Conservation (phyloP, 1,140 invertebrate species). For the Drosophila pallidifrons region DNA sequence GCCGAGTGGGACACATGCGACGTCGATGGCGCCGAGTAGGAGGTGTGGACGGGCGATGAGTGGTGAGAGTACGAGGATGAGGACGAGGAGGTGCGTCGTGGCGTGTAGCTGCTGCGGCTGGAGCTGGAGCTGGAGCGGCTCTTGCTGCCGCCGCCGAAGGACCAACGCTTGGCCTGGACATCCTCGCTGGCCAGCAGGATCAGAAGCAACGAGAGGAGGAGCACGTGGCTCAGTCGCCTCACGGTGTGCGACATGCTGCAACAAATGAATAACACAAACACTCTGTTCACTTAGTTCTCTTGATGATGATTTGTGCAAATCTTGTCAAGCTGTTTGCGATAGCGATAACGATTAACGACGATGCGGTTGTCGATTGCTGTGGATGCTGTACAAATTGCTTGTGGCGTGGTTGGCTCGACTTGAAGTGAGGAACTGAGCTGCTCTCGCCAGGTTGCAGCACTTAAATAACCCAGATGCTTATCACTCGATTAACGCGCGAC, state of each 20-base stretch:
- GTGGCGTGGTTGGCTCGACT: slow-evolving; percentile 6
- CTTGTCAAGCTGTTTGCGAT: too few species aligned
- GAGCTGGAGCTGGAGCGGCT: slow-evolving; percentile 47
- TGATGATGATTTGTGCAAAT: neutral
- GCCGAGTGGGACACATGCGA: too few species aligned
- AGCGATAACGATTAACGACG: neutral
- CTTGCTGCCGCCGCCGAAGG: slow-evolving; percentile 50
- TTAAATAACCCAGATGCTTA: slow-evolving; percentile 33
- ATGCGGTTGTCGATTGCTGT: neutral
- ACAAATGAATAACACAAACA: slow-evolving; percentile 6
- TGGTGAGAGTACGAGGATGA: neutral
- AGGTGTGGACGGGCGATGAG: too few species aligned
- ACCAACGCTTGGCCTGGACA: slow-evolving; percentile 64
- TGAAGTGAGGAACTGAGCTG: slow-evolving; percentile 44
- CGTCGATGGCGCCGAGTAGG: too few species aligned
- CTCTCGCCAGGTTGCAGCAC: neutral
- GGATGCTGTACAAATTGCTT: slow-evolving; percentile 1
- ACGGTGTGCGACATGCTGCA: slow-evolving; percentile 53
- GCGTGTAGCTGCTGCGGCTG: slow-evolving; percentile 40
- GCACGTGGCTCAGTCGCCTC: slow-evolving; percentile 43
- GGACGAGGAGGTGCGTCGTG: slow-evolving; percentile 34
- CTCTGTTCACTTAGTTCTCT: neutral
- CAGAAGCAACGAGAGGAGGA: slow-evolving; percentile 47
- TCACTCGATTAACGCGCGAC: slow-evolving; percentile 4
- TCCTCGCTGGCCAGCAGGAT: slow-evolving; percentile 51